Evolutionary conservation across 2,113 vertebrate species (phyloP).

Genomic region (Mustelus asterias): DNA sequence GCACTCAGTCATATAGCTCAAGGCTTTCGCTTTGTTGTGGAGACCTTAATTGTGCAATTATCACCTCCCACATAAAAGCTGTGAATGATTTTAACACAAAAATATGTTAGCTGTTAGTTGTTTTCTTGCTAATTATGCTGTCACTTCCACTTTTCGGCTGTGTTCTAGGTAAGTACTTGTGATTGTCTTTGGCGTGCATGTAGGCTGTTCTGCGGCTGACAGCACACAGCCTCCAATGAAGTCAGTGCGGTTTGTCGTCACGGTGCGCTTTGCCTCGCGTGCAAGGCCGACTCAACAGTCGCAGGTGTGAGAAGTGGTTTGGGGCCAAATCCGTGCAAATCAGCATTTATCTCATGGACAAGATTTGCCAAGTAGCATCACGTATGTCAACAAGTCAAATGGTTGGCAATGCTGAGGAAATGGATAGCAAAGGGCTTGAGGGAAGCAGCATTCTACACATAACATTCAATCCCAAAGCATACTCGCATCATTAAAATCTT

Average conservation of each 20-base stretch:
- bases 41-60: neutral
- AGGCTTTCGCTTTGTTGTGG: neutral
- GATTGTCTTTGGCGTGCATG: neutral
- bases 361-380: conserved; percentile 18
- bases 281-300: neutral
- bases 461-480: neutral
- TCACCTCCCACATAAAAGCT: neutral
- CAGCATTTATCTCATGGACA: neutral
- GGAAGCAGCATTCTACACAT: neutral
- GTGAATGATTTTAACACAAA: conserved; percentile 2
- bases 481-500: neutral
- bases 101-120: conserved; percentile 7
- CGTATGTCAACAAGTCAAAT: conserved; percentile 13
- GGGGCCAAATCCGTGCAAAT: conserved; percentile 21
- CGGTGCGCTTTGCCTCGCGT: neutral
- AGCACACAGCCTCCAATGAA: neutral
- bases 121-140: conserved; percentile 25
- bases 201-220: neutral
- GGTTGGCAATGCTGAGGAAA: neutral
- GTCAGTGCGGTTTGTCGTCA: neutral
- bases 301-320: neutral
- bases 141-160: neutral
- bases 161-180: neutral
- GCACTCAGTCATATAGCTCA: neutral
- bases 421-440: neutral